A percentile compares a stretch with the other conserved stretches of the same genome.
phyloP scores from a whole-genome alignment of 2,797 vertebrate genomes.

The Lagodon rhomboides region DNA sequence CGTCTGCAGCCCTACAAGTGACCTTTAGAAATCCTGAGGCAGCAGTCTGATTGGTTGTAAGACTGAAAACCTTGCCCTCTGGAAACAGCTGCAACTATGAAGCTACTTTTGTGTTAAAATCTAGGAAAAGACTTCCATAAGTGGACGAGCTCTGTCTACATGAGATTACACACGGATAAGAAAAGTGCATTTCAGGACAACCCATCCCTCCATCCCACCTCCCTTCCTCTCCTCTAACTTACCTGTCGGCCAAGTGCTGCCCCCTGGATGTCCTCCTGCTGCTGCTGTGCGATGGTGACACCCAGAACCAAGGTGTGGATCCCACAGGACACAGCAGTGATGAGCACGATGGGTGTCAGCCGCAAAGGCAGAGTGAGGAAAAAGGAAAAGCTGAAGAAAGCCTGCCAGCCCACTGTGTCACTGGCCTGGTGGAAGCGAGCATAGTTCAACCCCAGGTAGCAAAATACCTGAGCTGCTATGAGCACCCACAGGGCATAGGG shows the following conservation, averaged over 20 bases:
- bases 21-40: background rate
- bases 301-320: slow-evolving; percentile 93
- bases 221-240: slow-evolving; percentile 44
- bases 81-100: background rate
- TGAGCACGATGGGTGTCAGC: slow-evolving; percentile 91
- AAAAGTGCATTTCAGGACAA: background rate
- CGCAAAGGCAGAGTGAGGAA: slow-evolving; percentile 94
- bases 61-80: background rate
- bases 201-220: background rate
- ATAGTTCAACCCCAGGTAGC: slow-evolving; percentile 91
- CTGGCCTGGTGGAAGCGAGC: slow-evolving; percentile 90
- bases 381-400: slow-evolving; percentile 95
- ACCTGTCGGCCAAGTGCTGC: slow-evolving; percentile 90
- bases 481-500: slow-evolving; percentile 94
- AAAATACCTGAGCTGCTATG: slow-evolving; percentile 93
- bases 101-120: background rate
- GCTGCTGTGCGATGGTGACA: slow-evolving; percentile 91
- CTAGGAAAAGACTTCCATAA: background rate
- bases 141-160: background rate
- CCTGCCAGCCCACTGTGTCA: slow-evolving; percentile 96
- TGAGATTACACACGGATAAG: background rate
- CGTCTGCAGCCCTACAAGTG: background rate
- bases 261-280: slow-evolving; percentile 85
- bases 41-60: background rate
- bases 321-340: slow-evolving; percentile 90